Percentiles rank a stretch among this genome's conserved stretches.
These are phyloP conservation scores for Hypomesus transpacificus DNA, from an alignment of 2,113 vertebrate genomes.

Conservation along the genomic window DNA sequence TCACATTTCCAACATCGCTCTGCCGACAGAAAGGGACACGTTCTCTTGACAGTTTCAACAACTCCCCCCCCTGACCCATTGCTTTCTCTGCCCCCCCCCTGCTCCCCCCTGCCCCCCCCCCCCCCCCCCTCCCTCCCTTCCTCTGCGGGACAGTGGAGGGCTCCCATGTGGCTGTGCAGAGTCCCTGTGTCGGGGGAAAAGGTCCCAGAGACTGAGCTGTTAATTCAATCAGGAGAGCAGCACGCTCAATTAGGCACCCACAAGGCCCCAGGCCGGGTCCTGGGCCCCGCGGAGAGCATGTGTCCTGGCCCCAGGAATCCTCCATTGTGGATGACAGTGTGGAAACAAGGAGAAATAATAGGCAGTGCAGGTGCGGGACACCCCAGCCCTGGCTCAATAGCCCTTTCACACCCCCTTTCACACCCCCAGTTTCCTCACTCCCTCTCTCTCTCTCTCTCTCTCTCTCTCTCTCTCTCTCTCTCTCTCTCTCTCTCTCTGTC, in stretches of 20 bases:
- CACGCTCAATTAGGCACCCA: constrained; percentile 80
- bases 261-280: constrained; percentile 70
- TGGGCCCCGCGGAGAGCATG: constrained; percentile 65
- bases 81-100: constrained; percentile 32
- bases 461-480: constrained; percentile 34
- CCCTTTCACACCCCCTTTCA: constrained; percentile 74
- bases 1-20: constrained; percentile 69
- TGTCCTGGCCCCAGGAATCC: constrained; percentile 63
- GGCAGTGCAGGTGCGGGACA: constrained; percentile 74
- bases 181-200: constrained; percentile 44
- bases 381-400: constrained; percentile 66
- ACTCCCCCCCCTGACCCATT: constrained; percentile 51
- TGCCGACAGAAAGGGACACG: constrained; percentile 63
- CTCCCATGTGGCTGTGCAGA: constrained; percentile 42
- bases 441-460: constrained; percentile 33
- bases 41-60: constrained; percentile 72
- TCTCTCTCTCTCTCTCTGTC: no score
- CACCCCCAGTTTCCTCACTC: constrained; percentile 49
- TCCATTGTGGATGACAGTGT: constrained; percentile 81
- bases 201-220: constrained; percentile 75
- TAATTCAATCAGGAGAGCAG: constrained; percentile 76
- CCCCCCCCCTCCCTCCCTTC: constrained; percentile 46
- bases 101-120: not conserved
- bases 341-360: constrained; percentile 79
- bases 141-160: constrained; percentile 50